Evolutionary conservation across 2,888 invertebrate species (phyloP).

Genomic region (Bugulina stolonifera): DNA sequence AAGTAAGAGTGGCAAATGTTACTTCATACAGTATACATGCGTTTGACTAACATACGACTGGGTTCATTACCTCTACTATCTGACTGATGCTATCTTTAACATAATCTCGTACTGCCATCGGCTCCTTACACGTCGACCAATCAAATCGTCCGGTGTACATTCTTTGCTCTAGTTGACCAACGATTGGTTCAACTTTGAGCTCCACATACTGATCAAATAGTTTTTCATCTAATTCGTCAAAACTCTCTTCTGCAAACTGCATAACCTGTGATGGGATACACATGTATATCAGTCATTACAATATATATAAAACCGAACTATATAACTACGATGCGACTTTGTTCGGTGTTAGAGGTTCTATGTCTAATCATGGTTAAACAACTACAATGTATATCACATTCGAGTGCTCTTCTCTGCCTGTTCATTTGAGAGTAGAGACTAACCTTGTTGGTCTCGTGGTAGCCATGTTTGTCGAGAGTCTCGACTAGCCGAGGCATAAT

Average conservation of each 20-base stretch:
- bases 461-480: conserved; percentile 59
- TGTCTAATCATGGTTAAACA: no score
- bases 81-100: conserved; percentile 61
- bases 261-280: no score
- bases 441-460: conserved; percentile 68
- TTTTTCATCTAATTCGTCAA: conserved; percentile 45
- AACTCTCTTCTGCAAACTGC: conserved; percentile 46
- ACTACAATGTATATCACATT: no score
- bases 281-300: no score
- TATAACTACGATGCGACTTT: no score
- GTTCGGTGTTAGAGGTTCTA: no score
- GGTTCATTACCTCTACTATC: conserved; percentile 54
- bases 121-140: conserved; percentile 69
- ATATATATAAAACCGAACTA: no score
- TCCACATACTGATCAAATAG: conserved; percentile 59
- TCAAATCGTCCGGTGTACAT: conserved; percentile 88
- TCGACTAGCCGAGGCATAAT: conserved; percentile 68
- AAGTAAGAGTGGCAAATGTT: no score
- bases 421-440: no score
- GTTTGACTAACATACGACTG: no score
- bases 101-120: conserved; percentile 60
- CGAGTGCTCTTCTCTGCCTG: no score
- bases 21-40: no score
- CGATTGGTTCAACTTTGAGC: conserved; percentile 84
- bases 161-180: conserved; percentile 90